Base-by-base conservation (phyloP, 2,113 vertebrate genomes). In the Rafetus swinhoei region DNA sequence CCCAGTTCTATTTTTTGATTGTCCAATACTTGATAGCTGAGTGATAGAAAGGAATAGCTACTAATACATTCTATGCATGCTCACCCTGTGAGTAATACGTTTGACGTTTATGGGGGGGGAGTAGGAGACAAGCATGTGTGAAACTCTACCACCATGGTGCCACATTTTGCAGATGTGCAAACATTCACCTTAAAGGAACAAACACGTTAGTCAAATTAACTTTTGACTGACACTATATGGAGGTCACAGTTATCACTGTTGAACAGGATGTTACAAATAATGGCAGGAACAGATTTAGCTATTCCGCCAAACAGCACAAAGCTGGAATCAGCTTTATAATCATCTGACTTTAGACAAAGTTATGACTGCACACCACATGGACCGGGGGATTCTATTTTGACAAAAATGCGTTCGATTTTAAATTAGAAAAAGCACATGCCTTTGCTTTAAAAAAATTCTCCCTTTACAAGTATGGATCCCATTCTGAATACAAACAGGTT, bases 1-100 rank as follows among this genome's bases (percentile, higher is more conserved):
- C 95, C 97, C 97, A 93, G 96, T 84, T 96, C 97, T 99, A 98
- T 99, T 99, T 99, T 98, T 98, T 98, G 98, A 98, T 98, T 97
- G 95, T 95, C 96, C 98, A 98, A 97, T 91, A 90, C 98, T 84
- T 95, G 98, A 97, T 97, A 98, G 99, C 98, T 98, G 96, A 98
- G 98, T 94, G 95, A 98, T 87, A 97, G 98, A 97, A 97, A 98
- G 98, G 97, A 90, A 93, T 95, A 82, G 97, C 99, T 98, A 97
- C 98, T 96, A 98, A 98, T 98, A 98, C 97, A 98, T 98, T 98
- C 97, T 86, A 94, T 13, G 97, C 99, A 95, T 99, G 98, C 98
- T 97, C 98, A 21, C 53, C 96, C 90, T 94, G 97, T 98, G 99
- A 99, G 98, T 99, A 99, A 99, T 95, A 79, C 79, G 16, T 13